These are phyloP conservation scores for Mythimna ferrago DNA, from an alignment of 2,888 invertebrate genomes.

Conservation along the genomic window DNA sequence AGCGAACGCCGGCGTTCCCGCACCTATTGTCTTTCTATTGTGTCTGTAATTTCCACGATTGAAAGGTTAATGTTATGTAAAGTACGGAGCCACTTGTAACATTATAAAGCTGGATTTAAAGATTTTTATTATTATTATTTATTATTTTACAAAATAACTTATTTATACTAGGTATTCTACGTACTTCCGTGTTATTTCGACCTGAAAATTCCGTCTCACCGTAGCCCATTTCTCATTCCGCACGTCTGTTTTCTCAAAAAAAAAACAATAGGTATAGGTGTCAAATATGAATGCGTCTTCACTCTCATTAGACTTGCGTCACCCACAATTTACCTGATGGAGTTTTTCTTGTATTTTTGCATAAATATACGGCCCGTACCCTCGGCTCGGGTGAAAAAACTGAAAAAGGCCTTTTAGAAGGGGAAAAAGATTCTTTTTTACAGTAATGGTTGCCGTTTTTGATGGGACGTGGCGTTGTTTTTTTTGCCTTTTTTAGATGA, in stretches of 20 bases:
- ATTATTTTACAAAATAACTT: too few species aligned
- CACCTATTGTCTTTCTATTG: too few species aligned
- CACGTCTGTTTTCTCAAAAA: slow-evolving; percentile 18
- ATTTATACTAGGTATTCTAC: too few species aligned
- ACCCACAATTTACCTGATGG: slow-evolving; percentile 58
- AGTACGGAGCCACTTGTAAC: too few species aligned
- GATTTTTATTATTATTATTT: too few species aligned
- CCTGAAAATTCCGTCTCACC: slow-evolving; percentile 30
- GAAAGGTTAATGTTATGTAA: too few species aligned
- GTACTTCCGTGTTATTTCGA: neutral
- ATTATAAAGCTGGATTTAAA: too few species aligned
- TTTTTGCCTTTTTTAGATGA: slow-evolving; percentile 27
- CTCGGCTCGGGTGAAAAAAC: slow-evolving; percentile 24
- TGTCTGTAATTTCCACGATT: too few species aligned
- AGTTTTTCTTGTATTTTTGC: slow-evolving; percentile 46
- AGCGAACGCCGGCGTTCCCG: too few species aligned
- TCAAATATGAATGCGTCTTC: slow-evolving; percentile 57
- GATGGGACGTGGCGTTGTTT: slow-evolving; percentile 40
- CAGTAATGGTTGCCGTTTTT: slow-evolving; percentile 44
- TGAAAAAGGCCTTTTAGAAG: slow-evolving; percentile 37
- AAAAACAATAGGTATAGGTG: slow-evolving; percentile 45
- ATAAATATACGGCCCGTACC: slow-evolving; percentile 35
- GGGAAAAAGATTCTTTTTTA: slow-evolving; percentile 52
- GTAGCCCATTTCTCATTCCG: slow-evolving; percentile 20
- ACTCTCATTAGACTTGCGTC: slow-evolving; percentile 57